phyloP scores from a whole-genome alignment of 2,113 vertebrate genomes.

The Propithecus coquereli region DNA sequence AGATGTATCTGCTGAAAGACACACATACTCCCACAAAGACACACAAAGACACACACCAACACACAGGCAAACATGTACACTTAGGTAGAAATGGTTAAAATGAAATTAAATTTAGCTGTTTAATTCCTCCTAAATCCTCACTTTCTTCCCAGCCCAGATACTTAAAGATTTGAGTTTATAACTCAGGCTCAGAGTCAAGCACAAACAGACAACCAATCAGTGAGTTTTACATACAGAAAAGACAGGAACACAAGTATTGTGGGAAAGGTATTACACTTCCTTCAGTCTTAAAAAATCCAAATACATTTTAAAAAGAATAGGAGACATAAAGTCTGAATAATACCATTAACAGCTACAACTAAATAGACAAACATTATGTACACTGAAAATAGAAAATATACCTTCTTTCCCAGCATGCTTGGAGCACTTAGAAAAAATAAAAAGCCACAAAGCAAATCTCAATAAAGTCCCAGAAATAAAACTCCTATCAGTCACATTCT shows the following conservation, averaged over 20 bases:
- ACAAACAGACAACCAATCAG: background rate
- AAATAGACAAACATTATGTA: conserved; percentile 14
- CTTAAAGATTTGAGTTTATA: background rate
- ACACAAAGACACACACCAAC: background rate
- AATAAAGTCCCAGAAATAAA: conserved; percentile 51
- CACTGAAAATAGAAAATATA: conserved; percentile 44
- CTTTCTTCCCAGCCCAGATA: background rate
- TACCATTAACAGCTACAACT: background rate
- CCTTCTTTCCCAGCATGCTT: conserved; percentile 50
- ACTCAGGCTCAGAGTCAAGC: background rate
- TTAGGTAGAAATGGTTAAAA: background rate
- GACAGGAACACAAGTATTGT: background rate
- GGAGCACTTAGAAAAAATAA: conserved; percentile 53
- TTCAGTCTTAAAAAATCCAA: conserved; percentile 12
- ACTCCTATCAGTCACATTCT: conserved; percentile 3
- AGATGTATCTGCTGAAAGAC: background rate
- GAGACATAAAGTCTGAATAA: background rate
- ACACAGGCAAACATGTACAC: background rate
- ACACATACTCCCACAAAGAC: background rate
- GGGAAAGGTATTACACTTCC: background rate
- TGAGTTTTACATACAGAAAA: background rate
- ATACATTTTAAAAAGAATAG: background rate
- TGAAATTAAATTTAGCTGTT: background rate
- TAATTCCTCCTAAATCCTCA: background rate
- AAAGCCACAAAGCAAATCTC: conserved; percentile 52